Conservation (phyloP, 2,888 invertebrate species). For the Meganola albula region DNA sequence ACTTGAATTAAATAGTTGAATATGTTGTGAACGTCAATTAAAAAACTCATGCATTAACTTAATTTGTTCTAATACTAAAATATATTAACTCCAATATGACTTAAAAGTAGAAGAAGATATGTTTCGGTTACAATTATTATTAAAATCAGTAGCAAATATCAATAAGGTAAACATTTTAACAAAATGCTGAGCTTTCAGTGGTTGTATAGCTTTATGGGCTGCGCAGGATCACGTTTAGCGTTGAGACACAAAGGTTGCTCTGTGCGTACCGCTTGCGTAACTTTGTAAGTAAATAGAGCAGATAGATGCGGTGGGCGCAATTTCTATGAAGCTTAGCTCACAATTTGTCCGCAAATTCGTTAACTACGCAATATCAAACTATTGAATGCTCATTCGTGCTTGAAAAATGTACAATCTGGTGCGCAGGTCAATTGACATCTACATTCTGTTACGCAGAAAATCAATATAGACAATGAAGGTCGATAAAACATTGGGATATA, state of each 20-base stretch:
- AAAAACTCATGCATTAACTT: too few relatives aligned
- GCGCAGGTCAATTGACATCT: slow-evolving; percentile 23
- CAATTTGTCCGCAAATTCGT: slow-evolving; percentile 33
- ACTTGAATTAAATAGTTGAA: too few relatives aligned
- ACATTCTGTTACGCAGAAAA: slow-evolving; percentile 21
- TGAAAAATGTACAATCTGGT: slow-evolving; percentile 30
- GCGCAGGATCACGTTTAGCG: slow-evolving; percentile 45
- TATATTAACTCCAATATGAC: too few relatives aligned
- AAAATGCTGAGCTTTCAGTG: too few relatives aligned
- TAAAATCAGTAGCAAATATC: too few relatives aligned
- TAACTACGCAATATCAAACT: slow-evolving; percentile 30
- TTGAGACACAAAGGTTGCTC: slow-evolving; percentile 50
- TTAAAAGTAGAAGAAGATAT: too few relatives aligned
- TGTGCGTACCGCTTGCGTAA: slow-evolving; percentile 44
- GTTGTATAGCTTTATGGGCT: slow-evolving; percentile 4
- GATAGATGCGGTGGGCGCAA: slow-evolving; percentile 43
- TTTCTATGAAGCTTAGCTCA: slow-evolving; percentile 30
- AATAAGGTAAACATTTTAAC: too few relatives aligned
- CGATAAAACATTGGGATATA: slow-evolving; percentile 14
- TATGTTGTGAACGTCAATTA: too few relatives aligned
- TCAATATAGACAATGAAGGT: slow-evolving; percentile 10
- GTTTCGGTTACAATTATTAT: too few relatives aligned
- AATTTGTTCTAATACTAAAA: too few relatives aligned
- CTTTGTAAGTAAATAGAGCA: slow-evolving; percentile 37
- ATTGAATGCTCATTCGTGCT: slow-evolving; percentile 31